Percentiles rank a stretch among this genome's conserved stretches.
phyloP scores from a whole-genome alignment of 2,797 vertebrate genomes.

The Halcyon chelicuti region DNA sequence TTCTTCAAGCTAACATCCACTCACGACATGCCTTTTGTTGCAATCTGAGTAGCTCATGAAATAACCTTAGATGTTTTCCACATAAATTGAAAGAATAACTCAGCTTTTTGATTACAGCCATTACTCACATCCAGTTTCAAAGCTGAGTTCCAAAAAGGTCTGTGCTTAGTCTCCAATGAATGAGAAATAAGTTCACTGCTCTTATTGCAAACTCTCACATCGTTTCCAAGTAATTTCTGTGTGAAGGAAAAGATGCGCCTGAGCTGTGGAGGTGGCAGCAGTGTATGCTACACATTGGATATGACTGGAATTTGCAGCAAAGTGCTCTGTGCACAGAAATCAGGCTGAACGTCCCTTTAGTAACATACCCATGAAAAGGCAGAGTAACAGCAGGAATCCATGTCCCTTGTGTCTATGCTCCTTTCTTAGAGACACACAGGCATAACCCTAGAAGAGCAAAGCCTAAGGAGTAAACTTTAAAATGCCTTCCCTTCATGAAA shows the following conservation, averaged over 20 bases:
- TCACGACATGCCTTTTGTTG: neutral
- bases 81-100: neutral
- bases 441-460: neutral
- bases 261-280: neutral
- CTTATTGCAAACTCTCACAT: neutral
- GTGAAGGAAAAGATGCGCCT: neutral
- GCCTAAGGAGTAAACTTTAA: neutral
- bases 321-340: neutral
- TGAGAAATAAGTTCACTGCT: neutral
- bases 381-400: neutral
- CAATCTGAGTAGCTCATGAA: neutral
- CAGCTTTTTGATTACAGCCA: neutral
- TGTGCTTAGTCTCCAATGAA: neutral
- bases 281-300: neutral
- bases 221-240: neutral
- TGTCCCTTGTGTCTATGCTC: neutral
- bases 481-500: neutral
- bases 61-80: constrained; percentile 15
- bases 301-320: accelerated
- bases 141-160: neutral
- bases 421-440: accelerated
- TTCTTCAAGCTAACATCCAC: neutral
- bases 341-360: neutral
- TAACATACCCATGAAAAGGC: neutral
- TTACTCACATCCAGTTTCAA: constrained; percentile 1